Base-by-base conservation (phyloP, 2,797 vertebrate species). In the Octomys mimax region DNA sequence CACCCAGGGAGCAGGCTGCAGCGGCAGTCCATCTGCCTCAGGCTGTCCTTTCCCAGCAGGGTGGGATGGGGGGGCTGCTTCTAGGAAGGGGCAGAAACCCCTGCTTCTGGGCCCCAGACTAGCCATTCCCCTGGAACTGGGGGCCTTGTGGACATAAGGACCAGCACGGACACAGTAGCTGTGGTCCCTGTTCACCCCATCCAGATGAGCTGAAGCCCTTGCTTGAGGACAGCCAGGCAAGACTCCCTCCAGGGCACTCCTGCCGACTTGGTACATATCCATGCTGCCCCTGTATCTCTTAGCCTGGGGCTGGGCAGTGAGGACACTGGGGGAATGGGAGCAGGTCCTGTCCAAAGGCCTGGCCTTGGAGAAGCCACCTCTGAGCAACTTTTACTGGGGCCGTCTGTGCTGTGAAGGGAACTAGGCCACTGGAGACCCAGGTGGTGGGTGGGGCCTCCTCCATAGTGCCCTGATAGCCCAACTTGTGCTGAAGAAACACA, bases 151-250 rank as follows among this genome's bases (percentile, higher is more conserved):
- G 54, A 39, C 19, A 2, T 33, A 28, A 36, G 3, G 28, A 26
- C 62, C 2, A 28, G 13, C 18, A 75, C 61, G 49, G 26, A 39
- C 52, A 73, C 16, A 52, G 52, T 3, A 8, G 62, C 66, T 22
- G 11, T 57, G 18, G 6, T 24, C 2, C 3, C 8, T 6, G 33
- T 36, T 12, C 6, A 33, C 6, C 19, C 21, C 42, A 6, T 5
- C 54, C 66, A 3, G 64, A 28, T 46, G 28, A 62, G 49, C 61
- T 16, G 0, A 39, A 42, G 54, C 46, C 36, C 42, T 39, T 24
- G 42, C 36, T 31, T 31, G n/a, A 28, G 52, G 12, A 36, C 61
- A 61, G 7, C 42, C 0, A 5, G 68, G 36, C 24, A 61, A 3
- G 42, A 46, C n/a, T 1, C 26, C 26, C 64, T 49, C 33, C 5